phyloP scores from a whole-genome alignment of 2,888 invertebrate genomes.

The Agonum fuliginosum region DNA sequence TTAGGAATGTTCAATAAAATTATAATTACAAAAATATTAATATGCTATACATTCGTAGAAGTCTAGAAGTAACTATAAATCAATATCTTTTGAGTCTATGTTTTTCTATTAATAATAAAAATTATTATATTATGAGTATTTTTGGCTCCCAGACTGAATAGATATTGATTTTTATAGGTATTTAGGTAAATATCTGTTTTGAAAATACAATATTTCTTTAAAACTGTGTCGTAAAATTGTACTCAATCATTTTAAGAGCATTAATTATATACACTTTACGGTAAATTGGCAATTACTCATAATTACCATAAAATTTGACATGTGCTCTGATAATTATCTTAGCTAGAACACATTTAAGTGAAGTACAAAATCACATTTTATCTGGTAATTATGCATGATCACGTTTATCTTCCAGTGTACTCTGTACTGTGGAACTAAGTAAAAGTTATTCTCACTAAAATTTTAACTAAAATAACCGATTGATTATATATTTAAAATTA shows the following conservation, averaged over 20 bases:
- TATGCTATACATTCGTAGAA: constrained; percentile 13
- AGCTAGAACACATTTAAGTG: constrained; percentile 11
- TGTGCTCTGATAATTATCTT: constrained; percentile 5
- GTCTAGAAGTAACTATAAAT: neutral
- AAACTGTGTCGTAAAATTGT: neutral
- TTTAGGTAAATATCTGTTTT: constrained; percentile 2
- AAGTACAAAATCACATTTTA: constrained; percentile 23
- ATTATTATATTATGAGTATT: neutral
- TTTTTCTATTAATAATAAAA: neutral
- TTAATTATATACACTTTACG: neutral
- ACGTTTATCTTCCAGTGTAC: constrained; percentile 5
- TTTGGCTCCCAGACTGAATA: constrained; percentile 1
- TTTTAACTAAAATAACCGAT: too few relatives aligned
- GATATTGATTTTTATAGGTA: neutral
- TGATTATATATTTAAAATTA: too few relatives aligned
- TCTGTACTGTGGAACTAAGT: neutral
- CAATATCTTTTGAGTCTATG: constrained; percentile 10
- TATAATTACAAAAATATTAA: constrained; percentile 34
- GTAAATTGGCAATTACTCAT: constrained; percentile 14
- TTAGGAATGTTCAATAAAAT: constrained; percentile 3
- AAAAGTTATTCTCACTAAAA: neutral
- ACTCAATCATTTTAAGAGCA: neutral
- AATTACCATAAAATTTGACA: constrained; percentile 7
- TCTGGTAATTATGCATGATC: constrained; percentile 20
- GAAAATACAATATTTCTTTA: constrained; percentile 5